A percentile compares a stretch with the other conserved stretches of the same genome.
phyloP scores from a whole-genome alignment of 2,797 vertebrate genomes.

The Poecilia wingei region DNA sequence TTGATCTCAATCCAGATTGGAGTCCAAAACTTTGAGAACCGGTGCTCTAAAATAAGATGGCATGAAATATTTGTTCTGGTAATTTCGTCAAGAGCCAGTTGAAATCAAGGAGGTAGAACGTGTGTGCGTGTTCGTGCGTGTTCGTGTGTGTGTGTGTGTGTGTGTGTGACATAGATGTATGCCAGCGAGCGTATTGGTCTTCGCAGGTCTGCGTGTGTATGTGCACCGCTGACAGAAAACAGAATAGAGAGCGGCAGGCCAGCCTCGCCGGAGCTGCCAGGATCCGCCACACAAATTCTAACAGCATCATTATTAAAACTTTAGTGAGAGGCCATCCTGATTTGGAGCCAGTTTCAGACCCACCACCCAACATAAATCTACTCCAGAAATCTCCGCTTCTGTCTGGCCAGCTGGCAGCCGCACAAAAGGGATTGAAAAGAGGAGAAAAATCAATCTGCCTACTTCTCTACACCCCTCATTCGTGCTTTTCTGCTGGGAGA shows the following conservation, averaged over 20 bases:
- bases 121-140: slow-evolving; percentile 1
- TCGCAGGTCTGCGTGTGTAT: slow-evolving; percentile 26
- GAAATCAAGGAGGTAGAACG: slow-evolving; percentile 33
- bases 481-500: slow-evolving; percentile 21
- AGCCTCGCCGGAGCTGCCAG: slow-evolving; percentile 75
- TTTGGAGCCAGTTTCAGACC: slow-evolving; percentile 78
- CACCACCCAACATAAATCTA: slow-evolving; percentile 78
- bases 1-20: neutral
- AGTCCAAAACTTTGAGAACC: slow-evolving; percentile 46
- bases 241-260: slow-evolving; percentile 72
- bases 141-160: slow-evolving; percentile 11
- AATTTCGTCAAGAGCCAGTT: slow-evolving; percentile 64
- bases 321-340: slow-evolving; percentile 76
- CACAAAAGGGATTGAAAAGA: slow-evolving; percentile 54
- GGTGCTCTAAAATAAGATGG: slow-evolving; percentile 67
- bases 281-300: slow-evolving; percentile 65
- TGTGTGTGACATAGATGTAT: slow-evolving; percentile 3
- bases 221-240: slow-evolving; percentile 74
- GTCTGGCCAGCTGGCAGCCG: slow-evolving; percentile 66
- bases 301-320: slow-evolving; percentile 79
- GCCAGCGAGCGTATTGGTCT: slow-evolving; percentile 16
- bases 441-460: slow-evolving; percentile 66
- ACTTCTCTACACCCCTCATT: slow-evolving; percentile 42
- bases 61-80: slow-evolving; percentile 73
- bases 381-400: slow-evolving; percentile 77